Evolutionary conservation across 1,140 invertebrate species (phyloP).

Genomic region (Marisa cornuarietis): DNA sequence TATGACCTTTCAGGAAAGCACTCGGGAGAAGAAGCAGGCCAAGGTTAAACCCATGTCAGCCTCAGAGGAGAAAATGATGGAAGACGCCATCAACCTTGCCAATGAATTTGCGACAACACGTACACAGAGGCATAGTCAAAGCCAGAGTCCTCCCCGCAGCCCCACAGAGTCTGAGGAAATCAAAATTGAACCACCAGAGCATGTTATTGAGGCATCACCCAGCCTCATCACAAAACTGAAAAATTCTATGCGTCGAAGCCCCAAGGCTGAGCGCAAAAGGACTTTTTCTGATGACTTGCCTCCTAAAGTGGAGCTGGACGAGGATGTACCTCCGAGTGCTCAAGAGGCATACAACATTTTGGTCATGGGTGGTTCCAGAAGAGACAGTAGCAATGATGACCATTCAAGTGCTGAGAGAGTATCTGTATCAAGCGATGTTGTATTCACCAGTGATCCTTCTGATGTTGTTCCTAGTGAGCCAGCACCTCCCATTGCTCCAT

Average conservation of each 20-base stretch:
- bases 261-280: slow-evolving; percentile 58
- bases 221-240: slow-evolving; percentile 83
- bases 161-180: slow-evolving; percentile 39
- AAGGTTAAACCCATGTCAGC: slow-evolving; percentile 90
- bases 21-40: slow-evolving; percentile 50
- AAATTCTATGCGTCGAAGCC: slow-evolving; percentile 68
- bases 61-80: slow-evolving; percentile 90
- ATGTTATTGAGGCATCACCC: slow-evolving; percentile 71
- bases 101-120: slow-evolving; percentile 81
- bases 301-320: slow-evolving; percentile 46
- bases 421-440: slow-evolving; percentile 16
- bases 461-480: neutral
- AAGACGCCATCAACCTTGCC: slow-evolving; percentile 91
- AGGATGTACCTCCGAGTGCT: slow-evolving; percentile 67
- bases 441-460: neutral
- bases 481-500: neutral
- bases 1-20: slow-evolving; percentile 13
- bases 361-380: slow-evolving; percentile 74
- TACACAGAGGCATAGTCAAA: slow-evolving; percentile 22
- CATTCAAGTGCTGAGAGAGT: slow-evolving; percentile 11
- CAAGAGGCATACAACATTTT: slow-evolving; percentile 91
- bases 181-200: slow-evolving; percentile 49
- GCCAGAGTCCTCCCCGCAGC: slow-evolving; percentile 32
- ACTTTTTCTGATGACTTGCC: slow-evolving; percentile 68
- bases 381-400: slow-evolving; percentile 3